Percentiles rank a stretch among this genome's conserved stretches.
Conservation (phyloP, 2,113 vertebrate species). For the Phylloscopus whistleri region DNA sequence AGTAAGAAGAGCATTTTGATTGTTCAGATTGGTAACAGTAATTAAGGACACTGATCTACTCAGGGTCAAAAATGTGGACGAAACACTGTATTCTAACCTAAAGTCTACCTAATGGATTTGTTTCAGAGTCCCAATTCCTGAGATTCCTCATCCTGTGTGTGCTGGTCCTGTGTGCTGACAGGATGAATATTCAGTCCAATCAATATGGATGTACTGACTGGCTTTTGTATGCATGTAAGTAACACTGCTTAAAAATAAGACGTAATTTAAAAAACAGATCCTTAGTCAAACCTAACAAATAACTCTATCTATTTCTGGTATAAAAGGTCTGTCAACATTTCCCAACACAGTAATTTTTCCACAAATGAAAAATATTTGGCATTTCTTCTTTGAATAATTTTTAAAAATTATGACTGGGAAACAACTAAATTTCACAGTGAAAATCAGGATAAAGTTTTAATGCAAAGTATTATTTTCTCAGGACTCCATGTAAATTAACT, state of each 20-base stretch:
- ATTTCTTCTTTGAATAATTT: not conserved
- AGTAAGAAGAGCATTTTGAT: not conserved
- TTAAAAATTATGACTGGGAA: not conserved
- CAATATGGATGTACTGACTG: accelerated
- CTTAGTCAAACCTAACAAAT: not conserved
- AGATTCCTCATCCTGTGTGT: not conserved
- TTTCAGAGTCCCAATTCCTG: not conserved
- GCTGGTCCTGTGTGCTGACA: not conserved
- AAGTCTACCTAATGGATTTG: not conserved
- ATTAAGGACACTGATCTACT: not conserved
- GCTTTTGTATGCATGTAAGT: not conserved
- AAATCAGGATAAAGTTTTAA: not conserved
- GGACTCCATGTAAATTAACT: not conserved
- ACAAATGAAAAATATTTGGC: not conserved
- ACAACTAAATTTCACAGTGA: not conserved
- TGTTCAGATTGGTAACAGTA: not conserved
- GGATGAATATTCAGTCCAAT: not conserved
- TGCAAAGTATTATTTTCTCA: not conserved
- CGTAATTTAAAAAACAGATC: not conserved
- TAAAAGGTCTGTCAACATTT: not conserved
- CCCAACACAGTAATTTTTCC: not conserved
- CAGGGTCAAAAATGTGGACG: not conserved
- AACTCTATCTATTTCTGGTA: not conserved
- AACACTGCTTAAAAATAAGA: not conserved
- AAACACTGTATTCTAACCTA: not conserved